phyloP scores from a whole-genome alignment of 2,888 invertebrate species.

The Liopterus haemorrhoidalis region DNA sequence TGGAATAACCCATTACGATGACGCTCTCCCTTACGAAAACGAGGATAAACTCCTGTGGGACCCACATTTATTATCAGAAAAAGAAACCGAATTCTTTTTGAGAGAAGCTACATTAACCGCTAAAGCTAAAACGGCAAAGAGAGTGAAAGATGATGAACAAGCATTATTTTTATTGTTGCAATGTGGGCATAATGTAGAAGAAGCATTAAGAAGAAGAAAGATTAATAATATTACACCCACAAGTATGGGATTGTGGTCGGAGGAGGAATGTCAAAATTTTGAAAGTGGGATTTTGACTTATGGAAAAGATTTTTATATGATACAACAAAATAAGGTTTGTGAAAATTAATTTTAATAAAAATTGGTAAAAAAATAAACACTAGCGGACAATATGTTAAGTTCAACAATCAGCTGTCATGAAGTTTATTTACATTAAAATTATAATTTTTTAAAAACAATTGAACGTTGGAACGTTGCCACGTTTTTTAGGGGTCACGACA shows the following conservation, averaged over 20 bases:
- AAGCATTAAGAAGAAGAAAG: slow-evolving; percentile 75
- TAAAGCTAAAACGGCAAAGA: slow-evolving; percentile 52
- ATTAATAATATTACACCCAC: slow-evolving; percentile 60
- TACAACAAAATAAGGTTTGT: slow-evolving; percentile 91
- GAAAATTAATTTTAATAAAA: too few species aligned
- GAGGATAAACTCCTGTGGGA: slow-evolving; percentile 94
- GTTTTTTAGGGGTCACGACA: too few species aligned
- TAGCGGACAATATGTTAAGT: too few species aligned
- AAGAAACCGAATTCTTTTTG: slow-evolving; percentile 75
- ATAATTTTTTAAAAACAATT: too few species aligned
- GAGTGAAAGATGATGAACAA: slow-evolving; percentile 82
- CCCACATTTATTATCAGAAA: slow-evolving; percentile 67
- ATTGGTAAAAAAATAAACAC: too few species aligned
- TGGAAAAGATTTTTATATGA: slow-evolving; percentile 94
- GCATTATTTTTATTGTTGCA: slow-evolving; percentile 85
- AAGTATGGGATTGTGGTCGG: slow-evolving; percentile 86
- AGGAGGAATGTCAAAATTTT: slow-evolving; percentile 94
- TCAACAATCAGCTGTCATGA: too few species aligned
- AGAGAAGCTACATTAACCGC: slow-evolving; percentile 49
- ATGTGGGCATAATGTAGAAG: slow-evolving; percentile 92
- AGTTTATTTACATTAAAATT: too few species aligned
- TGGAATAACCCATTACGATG: slow-evolving; percentile 86
- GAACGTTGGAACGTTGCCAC: too few species aligned
- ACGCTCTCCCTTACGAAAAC: slow-evolving; percentile 90
- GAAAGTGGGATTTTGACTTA: slow-evolving; percentile 89